Base-by-base conservation (phyloP, 2,888 invertebrate species). In the Oscheius sp. region DNA sequence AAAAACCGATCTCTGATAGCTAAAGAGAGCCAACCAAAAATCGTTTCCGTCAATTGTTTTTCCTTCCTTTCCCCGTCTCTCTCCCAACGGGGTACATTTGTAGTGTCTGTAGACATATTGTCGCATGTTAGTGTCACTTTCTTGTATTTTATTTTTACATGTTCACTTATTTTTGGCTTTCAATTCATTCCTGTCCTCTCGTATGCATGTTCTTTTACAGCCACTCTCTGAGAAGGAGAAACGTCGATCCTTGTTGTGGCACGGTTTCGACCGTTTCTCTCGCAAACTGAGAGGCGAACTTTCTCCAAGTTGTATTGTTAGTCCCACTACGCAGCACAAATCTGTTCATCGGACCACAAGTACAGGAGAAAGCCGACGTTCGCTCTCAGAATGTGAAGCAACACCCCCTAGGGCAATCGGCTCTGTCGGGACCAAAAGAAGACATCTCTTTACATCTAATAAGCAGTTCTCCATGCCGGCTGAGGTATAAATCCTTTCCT, bases 191-290 rank as follows among this genome's bases (percentile, higher is more conserved):
- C 12, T 12, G 10, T 52, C 37, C 39, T 52, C 39, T 33, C 53
- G 15, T 42, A 53, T 34, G 65, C 65, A 65, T 65, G 65, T 20
- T 45, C n/a, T 46, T 20, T 61, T 61, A 1, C 65, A 65, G 65
- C 34, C n/a, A n/a, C n/a, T 65, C 37, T 53, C 52, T 33, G 65
- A 65, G 39, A 73, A 77, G 65, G 74, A 77, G 65, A 78, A 78
- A 69, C 75, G 78, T 55, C 73, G 74, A 57, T 73, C 72, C 42
- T 73, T 74, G 58, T 73, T 80, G 61, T 78, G 78, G 80, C 72
- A 74, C 58, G 78, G 80, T 63, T 72, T 80, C 70, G 80, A 80
- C 69, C 72, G 80, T 45, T 78, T 80, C 72, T 74, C 75, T 61
- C 72, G 75, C 48, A 52, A 55, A 42, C n/a, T 65, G 27, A 37